Percentiles rank a stretch among this genome's conserved stretches.
These are phyloP conservation scores for Thecophora atra DNA, from an alignment of 2,888 invertebrate species.

Conservation along the genomic window DNA sequence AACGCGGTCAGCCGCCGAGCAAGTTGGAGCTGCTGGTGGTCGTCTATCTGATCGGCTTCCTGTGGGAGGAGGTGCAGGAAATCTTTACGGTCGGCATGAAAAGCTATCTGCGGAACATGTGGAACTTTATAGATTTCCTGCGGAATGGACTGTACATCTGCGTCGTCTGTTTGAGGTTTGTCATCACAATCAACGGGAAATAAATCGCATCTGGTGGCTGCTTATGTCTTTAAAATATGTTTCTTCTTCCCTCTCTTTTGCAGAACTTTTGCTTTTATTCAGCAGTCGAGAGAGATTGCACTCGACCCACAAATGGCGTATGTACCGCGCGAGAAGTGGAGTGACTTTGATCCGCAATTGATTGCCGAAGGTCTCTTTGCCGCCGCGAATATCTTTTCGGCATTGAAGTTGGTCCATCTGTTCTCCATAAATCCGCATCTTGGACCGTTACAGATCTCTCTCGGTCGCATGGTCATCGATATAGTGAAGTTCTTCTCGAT, in stretches of 20 bases:
- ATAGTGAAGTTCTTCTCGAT: slow-evolving; percentile 94
- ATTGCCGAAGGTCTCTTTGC: slow-evolving; percentile 94
- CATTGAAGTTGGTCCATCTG: slow-evolving; percentile 88
- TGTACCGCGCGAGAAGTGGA: slow-evolving; percentile 87
- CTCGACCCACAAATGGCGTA: slow-evolving; percentile 75
- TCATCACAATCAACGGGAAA: background rate
- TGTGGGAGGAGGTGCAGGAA: slow-evolving; percentile 93
- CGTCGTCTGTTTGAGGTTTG: slow-evolving; percentile 72
- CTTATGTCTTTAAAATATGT: background rate
- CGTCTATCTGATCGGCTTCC: slow-evolving; percentile 86
- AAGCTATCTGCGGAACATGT: slow-evolving; percentile 89
- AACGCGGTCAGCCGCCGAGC: slow-evolving; percentile 87
- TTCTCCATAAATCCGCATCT: slow-evolving; percentile 94
- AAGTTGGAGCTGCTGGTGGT: slow-evolving; percentile 84
- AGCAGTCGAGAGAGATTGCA: slow-evolving; percentile 77
- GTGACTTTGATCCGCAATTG: slow-evolving; percentile 91
- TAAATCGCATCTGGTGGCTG: background rate
- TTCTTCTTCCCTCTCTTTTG: background rate
- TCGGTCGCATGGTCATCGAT: slow-evolving; percentile 89
- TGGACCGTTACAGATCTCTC: slow-evolving; percentile 90
- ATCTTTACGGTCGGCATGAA: slow-evolving; percentile 88
- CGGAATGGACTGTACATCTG: slow-evolving; percentile 86
- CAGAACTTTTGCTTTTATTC: slow-evolving; percentile 77
- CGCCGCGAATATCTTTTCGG: slow-evolving; percentile 93
- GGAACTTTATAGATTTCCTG: slow-evolving; percentile 96